Evolutionary conservation across 2,888 invertebrate species (phyloP), one percentile per base, ranked within the genome.

Genomic region (Drosophila mayaguana): DNA sequence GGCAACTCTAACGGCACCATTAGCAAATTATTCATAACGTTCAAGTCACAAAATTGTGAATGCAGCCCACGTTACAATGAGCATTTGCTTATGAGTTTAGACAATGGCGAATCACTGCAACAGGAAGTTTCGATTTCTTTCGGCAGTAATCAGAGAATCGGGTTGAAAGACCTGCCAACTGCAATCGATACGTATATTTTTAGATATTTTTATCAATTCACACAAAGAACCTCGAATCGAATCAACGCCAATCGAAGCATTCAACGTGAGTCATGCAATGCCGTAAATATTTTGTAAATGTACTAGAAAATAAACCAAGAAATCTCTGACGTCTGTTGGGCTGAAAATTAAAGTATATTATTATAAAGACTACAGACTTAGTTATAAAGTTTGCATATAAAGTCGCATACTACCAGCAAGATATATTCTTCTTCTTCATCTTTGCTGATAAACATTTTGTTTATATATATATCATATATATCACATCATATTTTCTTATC

Each of bases 111-210:
- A n/a, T n/a, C n/a, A n/a, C 36, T 72, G 72, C 73, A 70, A 72
- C 84, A 84, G 80, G 80, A 83, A 88, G 69, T 75, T 83, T 78
- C 75, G 81, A 81, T 88, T 83, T 88, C 83, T 73, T 53, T 84
- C 56, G 62, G 59, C 62, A 60, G 64, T 59, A 43, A 28, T 25
- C 43, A n/a, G 46, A 59, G 50, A 38, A 3, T 28, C 32, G 46
- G 20, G 77, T 74, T 78, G 68, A 83, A 85, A 70, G 71, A 72
- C 75, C 75, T 57, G 14, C 36, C 9, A 38, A 18, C 8, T 18
- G 6, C 43, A 51, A 25, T 34, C 9, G 20, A 46, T 28, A 43
- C n/a, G 25, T 32, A 43, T 43, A 38, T 42, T 28, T 56, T 16
- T 43, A 43, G 42, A 56, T 22, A 43, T 32, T 22, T 42, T 20